Conservation (phyloP, 1,140 invertebrate genomes). For the Drosophila lacertosa region DNA sequence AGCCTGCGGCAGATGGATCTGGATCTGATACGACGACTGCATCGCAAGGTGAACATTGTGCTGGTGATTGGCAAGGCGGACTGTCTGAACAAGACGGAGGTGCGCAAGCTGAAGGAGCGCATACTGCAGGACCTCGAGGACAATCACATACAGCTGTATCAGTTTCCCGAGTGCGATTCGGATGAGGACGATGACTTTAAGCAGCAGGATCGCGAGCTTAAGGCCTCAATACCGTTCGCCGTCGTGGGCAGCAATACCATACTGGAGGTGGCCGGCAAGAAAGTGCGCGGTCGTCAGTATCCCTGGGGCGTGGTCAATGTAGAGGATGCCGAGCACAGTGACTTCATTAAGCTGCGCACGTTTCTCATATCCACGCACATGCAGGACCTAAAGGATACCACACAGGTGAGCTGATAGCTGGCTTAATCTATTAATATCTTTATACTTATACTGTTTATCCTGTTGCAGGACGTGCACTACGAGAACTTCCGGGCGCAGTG, state of each 20-base stretch:
- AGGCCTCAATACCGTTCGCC: conserved; percentile 97
- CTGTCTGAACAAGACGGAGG: conserved; percentile 95
- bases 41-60: conserved; percentile 98
- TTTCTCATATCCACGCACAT: conserved; percentile 98
- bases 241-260: conserved; percentile 97
- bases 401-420: conserved; percentile 86
- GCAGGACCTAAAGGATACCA: conserved; percentile 97
- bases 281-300: conserved; percentile 96
- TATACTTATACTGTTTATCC: not conserved
- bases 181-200: conserved; percentile 97
- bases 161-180: conserved; percentile 98
- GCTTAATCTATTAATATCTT: too few relatives aligned
- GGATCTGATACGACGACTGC: conserved; percentile 96
- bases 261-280: conserved; percentile 95
- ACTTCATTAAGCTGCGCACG: conserved; percentile 97
- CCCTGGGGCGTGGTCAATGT: conserved; percentile 99
- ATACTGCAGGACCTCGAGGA: conserved; percentile 92
- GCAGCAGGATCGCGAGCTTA: conserved; percentile 94
- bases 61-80: conserved; percentile 99
- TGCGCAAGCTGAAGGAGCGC: conserved; percentile 94
- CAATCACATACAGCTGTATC: conserved; percentile 96
- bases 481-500: conserved; percentile 97
- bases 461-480: conserved; percentile 94
- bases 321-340: conserved; percentile 98
- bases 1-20: conserved; percentile 97